Evolutionary conservation across 2,888 invertebrate genomes (phyloP), one percentile per base, ranked within the genome.

Genomic region (Tortrix viridana): DNA sequence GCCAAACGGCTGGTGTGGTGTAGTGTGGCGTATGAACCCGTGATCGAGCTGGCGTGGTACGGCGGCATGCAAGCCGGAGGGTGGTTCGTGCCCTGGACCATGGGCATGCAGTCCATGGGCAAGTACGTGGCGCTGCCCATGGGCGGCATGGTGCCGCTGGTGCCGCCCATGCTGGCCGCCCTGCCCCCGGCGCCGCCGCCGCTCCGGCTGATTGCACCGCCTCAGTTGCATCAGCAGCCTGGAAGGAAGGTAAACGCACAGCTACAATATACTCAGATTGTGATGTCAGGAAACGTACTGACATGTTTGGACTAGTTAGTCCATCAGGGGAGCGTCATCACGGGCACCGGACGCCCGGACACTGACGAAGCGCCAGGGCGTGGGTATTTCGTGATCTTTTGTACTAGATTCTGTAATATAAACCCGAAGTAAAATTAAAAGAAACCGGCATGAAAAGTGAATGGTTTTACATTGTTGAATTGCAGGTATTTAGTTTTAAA

Each of bases 31-130:
- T 37, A 63, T 63, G 63, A 52, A 32, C 52, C 52, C 84, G 73
- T 84, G 84, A 86, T 86, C 88, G 86, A 77, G 82, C 90, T 92
- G 91, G 92, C 91, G 89, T 92, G 92, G 92, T 91, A 90, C 91
- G 88, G 91, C 74, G 89, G 88, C 76, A 89, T 89, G 88, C 89
- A 89, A 86, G 88, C 88, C 65, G 91, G 91, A 52, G 90, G 91
- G 80, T 90, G 90, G 80, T 81, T 90, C 74, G 86, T 90, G 67
- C 90, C 89, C 79, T 89, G 89, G 75, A 89, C 74, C 55, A 77
- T 91, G 90, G 90, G 91, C 69, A 69, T 92, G 83, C 90, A 91
- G 71, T 32, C 32, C 32, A 12, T 32, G 32, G 32, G 32, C 32
- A 91, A 92, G 80, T 92, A 91, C 72, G 91, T 92, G 67, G 91